These are phyloP conservation scores for Calameuta idolon DNA, from an alignment of 2,888 invertebrate species.

Conservation along the genomic window DNA sequence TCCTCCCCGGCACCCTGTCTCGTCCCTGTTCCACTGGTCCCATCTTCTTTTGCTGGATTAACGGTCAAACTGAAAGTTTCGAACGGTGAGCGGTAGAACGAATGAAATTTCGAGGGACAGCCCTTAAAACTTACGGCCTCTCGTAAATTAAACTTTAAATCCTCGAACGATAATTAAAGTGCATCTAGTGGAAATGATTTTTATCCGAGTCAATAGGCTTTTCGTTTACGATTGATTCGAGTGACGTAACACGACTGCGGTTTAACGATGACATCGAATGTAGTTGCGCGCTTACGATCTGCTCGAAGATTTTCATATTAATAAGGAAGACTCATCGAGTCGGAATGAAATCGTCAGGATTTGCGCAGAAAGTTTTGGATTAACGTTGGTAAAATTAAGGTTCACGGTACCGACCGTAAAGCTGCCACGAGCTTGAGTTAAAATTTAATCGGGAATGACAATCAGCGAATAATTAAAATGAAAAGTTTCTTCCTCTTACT, in stretches of 20 bases:
- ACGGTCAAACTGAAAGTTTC: conserved; percentile 46
- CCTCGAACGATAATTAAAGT: conserved; percentile 44
- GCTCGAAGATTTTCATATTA: background rate
- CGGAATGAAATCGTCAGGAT: background rate
- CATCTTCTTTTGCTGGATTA: conserved; percentile 24
- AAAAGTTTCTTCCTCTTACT: conserved; percentile 15
- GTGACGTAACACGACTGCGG: background rate
- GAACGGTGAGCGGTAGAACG: conserved; percentile 37
- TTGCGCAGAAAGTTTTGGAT: background rate
- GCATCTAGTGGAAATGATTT: background rate
- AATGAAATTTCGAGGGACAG: conserved; percentile 30
- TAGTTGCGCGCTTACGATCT: background rate
- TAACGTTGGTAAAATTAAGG: conserved; percentile 1
- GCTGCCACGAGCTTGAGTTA: conserved; percentile 3
- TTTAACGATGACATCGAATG: background rate
- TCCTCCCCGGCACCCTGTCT: background rate
- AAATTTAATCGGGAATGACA: conserved; percentile 29
- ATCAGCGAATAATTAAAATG: conserved; percentile 36
- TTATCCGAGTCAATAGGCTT: background rate
- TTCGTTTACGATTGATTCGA: background rate
- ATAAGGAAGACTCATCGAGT: background rate
- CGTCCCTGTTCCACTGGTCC: background rate
- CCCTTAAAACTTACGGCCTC: conserved; percentile 24
- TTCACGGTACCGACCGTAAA: background rate
- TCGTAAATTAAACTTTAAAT: conserved; percentile 47